phyloP scores from a whole-genome alignment of 2,797 vertebrate species.

The Coilia nasus region DNA sequence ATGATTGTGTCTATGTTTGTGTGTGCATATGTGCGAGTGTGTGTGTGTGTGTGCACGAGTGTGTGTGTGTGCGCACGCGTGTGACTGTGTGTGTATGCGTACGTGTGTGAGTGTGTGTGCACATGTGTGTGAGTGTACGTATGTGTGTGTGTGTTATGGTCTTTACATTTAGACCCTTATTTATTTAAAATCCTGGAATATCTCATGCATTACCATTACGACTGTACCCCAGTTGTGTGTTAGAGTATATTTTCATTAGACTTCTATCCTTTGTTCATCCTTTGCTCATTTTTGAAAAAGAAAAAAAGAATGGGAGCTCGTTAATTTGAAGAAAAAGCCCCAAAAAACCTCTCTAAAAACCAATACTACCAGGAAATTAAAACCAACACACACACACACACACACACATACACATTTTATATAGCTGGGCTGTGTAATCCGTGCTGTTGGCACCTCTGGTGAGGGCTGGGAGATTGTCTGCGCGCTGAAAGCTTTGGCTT shows the following conservation, averaged over 20 bases:
- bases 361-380: not conserved
- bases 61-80: too few relatives aligned
- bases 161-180: not conserved
- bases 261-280: too few relatives aligned
- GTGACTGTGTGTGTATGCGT: too few relatives aligned
- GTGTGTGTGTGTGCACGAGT: too few relatives aligned
- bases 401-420: not conserved
- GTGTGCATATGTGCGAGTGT: too few relatives aligned
- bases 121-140: too few relatives aligned
- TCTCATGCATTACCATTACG: not conserved
- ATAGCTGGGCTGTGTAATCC: not conserved
- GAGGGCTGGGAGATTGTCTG: not conserved
- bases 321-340: not conserved
- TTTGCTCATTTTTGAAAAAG: too few relatives aligned
- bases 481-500: not conserved
- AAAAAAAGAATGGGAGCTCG: not conserved
- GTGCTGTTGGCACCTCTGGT: not conserved
- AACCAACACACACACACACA: not conserved
- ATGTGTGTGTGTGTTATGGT: not conserved
- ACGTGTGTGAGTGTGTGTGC: too few relatives aligned
- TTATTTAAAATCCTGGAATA: not conserved
- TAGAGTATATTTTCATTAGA: too few relatives aligned
- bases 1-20: too few relatives aligned
- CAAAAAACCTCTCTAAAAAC: not conserved
- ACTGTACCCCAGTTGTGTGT: too few relatives aligned